phyloP scores from a whole-genome alignment of 2,113 vertebrate genomes.

The Sylvilagus bachmani region DNA sequence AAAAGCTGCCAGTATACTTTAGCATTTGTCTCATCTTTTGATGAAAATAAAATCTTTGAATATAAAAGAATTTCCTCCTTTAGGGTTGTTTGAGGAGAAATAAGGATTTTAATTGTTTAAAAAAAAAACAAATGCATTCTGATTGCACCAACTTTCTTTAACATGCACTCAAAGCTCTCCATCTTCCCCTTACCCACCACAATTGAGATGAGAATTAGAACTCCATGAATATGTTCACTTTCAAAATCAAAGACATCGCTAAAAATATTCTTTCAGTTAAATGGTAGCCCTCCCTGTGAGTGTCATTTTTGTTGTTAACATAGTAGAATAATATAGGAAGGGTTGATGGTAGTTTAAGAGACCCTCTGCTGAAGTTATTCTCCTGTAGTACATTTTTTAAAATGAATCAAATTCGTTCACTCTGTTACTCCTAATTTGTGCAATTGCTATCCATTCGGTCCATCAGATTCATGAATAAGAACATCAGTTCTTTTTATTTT shows the following conservation, averaged over 20 bases:
- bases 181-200: background rate
- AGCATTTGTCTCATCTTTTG: conserved; percentile 17
- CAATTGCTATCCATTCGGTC: background rate
- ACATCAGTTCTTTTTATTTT: conserved; percentile 33
- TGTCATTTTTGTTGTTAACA: background rate
- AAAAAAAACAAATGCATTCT: conserved; percentile 7
- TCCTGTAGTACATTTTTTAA: background rate
- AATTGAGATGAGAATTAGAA: conserved; percentile 1
- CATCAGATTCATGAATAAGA: background rate
- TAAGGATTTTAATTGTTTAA: conserved; percentile 15
- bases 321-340: background rate
- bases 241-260: conserved; percentile 51
- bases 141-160: background rate
- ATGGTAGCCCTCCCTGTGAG: background rate
- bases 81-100: background rate
- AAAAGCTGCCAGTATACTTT: conserved; percentile 30
- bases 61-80: background rate
- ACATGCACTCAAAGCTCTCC: background rate
- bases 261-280: conserved; percentile 33
- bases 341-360: background rate
- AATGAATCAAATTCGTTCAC: conserved; percentile 6
- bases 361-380: background rate
- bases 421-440: background rate
- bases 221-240: background rate
- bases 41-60: conserved; percentile 15